Conservation (phyloP, 37 sponge, comb jelly and placozoan species). For the Bolinopsis microptera region DNA sequence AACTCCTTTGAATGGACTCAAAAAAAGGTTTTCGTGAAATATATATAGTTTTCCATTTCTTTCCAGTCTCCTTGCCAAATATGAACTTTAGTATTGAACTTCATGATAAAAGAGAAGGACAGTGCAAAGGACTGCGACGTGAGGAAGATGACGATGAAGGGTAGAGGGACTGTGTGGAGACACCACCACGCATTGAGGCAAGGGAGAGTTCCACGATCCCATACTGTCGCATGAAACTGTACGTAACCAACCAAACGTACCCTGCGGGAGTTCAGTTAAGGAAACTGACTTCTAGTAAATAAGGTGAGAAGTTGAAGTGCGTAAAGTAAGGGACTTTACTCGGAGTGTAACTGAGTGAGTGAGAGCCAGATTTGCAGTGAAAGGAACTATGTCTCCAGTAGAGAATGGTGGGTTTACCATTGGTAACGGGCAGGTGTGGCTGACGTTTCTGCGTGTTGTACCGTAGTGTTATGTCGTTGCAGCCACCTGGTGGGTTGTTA, state of each 20-base stretch:
- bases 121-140: background rate
- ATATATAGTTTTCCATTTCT: too few relatives aligned
- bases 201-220: background rate
- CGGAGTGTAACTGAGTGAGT: too few relatives aligned
- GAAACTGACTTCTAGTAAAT: too few relatives aligned
- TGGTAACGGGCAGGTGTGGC: background rate
- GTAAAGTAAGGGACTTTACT: too few relatives aligned
- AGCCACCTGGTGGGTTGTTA: constrained; percentile 13
- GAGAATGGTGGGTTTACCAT: background rate
- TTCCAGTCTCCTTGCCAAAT: too few relatives aligned
- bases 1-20: too few relatives aligned
- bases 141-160: background rate
- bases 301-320: too few relatives aligned
- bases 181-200: constrained; percentile 30
- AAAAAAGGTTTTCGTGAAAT: too few relatives aligned
- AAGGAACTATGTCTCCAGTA: background rate
- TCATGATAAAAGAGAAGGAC: background rate
- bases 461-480: constrained; percentile 2
- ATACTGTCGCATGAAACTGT: constrained; percentile 20
- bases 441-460: background rate
- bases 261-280: too few relatives aligned
- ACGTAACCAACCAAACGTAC: constrained; percentile 23
- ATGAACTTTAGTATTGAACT: too few relatives aligned
- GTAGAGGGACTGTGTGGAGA: background rate
- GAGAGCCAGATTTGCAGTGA: constrained; percentile 7